These are phyloP conservation scores for Cuniculus paca DNA, from an alignment of 2,797 vertebrate species.

Conservation along the genomic window DNA sequence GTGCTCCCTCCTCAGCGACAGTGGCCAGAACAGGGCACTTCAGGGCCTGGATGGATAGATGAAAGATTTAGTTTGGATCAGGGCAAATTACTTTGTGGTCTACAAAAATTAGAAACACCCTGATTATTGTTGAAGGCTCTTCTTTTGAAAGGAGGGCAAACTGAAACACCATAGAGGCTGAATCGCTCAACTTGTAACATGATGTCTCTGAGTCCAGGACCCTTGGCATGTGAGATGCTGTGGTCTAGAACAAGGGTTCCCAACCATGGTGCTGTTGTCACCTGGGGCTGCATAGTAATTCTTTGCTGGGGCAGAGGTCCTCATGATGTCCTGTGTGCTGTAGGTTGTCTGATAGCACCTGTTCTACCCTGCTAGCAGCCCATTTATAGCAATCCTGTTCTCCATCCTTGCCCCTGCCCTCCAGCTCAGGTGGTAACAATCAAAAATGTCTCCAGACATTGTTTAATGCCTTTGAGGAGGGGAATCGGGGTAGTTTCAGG, in stretches of 20 bases:
- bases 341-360: not conserved
- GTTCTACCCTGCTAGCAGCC: not conserved
- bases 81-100: not conserved
- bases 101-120: conserved; percentile 6
- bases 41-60: not conserved
- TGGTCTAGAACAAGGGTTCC: conserved; percentile 6
- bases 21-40: not conserved
- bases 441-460: conserved; percentile 21
- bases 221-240: not conserved
- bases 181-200: not conserved
- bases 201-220: not conserved
- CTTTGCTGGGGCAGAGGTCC: not conserved
- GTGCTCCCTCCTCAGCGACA: conserved; percentile 27
- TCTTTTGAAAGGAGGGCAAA: conserved; percentile 33
- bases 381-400: not conserved
- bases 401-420: too few relatives aligned
- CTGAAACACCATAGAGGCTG: not conserved
- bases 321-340: not conserved
- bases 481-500: not conserved
- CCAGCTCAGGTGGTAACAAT: not conserved
- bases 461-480: not conserved
- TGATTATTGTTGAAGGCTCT: conserved; percentile 27
- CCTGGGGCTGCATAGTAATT: not conserved
- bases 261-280: accelerated
- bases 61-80: conserved; percentile 59